Evolutionary conservation across 2,113 vertebrate species (phyloP), one percentile per base, ranked within the genome.

Genomic region (Cephalopholis sonnerati): DNA sequence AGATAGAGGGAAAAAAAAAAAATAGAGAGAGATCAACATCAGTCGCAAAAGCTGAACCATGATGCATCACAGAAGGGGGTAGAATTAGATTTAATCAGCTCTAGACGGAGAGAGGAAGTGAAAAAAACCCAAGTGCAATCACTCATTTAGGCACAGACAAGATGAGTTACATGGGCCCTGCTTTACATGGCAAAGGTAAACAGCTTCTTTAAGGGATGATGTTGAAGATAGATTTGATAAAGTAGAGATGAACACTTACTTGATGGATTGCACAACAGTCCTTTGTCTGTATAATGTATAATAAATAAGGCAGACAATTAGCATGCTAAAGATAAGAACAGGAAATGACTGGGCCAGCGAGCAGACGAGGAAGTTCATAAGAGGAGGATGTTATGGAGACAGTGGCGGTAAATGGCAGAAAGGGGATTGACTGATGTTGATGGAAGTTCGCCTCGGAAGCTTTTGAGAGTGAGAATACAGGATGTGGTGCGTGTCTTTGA

Each of bases 291-390:
- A 39, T 79, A 29, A 91, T 92, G 81, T 82, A 90, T 89, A 84
- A 91, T 91, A 68, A 83, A 91, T 91, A 82, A 91, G 83, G 44
- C 44, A 51, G 82, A 76, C 88, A 78, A 91, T 89, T 90, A 92
- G 65, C 67, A 78, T 84, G 79, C 79, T 84, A 82, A 85, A 82
- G 70, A 85, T 77, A 89, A 88, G 54, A 71, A 71, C 76, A 87
- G 87, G 88, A 91, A 89, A 85, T 55, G 85, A 54, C 78, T 62
- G 63, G 59, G 71, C 78, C 58, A 72, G 63, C 74, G 51, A 71
- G 82, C 74, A 89, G 73, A 82, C 73, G 51, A 29, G 46, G 74
- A 79, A 53, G 64, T 7, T 75, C 72, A 84, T 67, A 51, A 69
- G 62, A 80, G 71, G 59, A 68, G 82, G 66, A 84, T 86, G 72